Evolutionary conservation across 2,113 vertebrate genomes (phyloP).

Genomic region (Monopterus albus): DNA sequence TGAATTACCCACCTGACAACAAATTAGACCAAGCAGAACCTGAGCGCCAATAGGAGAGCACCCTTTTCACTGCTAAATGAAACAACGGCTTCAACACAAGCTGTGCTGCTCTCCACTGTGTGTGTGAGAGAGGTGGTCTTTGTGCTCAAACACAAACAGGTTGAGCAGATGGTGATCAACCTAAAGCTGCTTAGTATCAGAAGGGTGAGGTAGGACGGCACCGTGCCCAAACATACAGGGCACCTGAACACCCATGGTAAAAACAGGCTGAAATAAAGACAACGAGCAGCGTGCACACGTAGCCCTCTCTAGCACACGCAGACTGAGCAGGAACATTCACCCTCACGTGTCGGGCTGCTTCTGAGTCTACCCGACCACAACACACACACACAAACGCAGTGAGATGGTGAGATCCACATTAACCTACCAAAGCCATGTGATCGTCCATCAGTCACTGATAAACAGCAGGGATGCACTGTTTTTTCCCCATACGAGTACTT

Average conservation of each 20-base stretch:
- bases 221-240: constrained; percentile 41
- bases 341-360: constrained; percentile 9
- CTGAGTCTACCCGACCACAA: no score
- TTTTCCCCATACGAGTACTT: no score
- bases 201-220: constrained; percentile 63
- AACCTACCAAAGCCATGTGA: no score
- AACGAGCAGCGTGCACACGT: constrained; percentile 9
- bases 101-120: constrained; percentile 8
- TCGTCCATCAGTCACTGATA: no score
- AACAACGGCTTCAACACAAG: constrained; percentile 9
- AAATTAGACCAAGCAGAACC: constrained; percentile 30
- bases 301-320: background rate
- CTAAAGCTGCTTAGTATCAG: constrained; percentile 77
- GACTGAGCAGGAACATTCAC: background rate
- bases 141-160: constrained; percentile 64
- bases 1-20: constrained; percentile 36
- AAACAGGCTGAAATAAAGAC: constrained; percentile 13
- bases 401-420: constrained; percentile 28
- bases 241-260: constrained; percentile 6
- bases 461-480: no score
- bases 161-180: constrained; percentile 78
- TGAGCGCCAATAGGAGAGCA: constrained; percentile 8
- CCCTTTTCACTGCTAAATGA: constrained; percentile 38
- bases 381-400: background rate
- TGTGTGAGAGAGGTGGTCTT: constrained; percentile 19